phyloP scores from a whole-genome alignment of 1,140 invertebrate species.

The Atta texana region DNA sequence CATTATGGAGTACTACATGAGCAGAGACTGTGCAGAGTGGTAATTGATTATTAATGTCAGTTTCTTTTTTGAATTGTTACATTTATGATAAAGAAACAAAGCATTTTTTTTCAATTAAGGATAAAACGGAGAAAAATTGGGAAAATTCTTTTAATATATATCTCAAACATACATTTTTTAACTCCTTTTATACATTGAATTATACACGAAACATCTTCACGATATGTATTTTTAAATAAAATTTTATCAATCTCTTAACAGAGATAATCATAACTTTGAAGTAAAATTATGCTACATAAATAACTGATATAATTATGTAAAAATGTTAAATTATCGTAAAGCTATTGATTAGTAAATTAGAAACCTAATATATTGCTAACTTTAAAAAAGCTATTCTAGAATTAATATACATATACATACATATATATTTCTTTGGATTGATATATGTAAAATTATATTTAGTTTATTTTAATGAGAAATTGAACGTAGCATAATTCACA shows the following conservation, averaged over 20 bases:
- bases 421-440: slow-evolving; percentile 2
- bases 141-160: slow-evolving; percentile 66
- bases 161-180: slow-evolving; percentile 20
- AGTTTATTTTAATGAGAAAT: slow-evolving; percentile 3
- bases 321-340: not conserved
- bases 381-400: slow-evolving; percentile 20
- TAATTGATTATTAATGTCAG: slow-evolving; percentile 66
- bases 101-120: slow-evolving; percentile 70
- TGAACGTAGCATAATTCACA: slow-evolving; percentile 8
- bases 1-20: slow-evolving; percentile 72
- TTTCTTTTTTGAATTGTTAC: not conserved
- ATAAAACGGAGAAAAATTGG: slow-evolving; percentile 68
- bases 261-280: slow-evolving; percentile 30
- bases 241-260: slow-evolving; percentile 20
- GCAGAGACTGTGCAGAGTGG: slow-evolving; percentile 73
- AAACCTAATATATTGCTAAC: slow-evolving; percentile 20
- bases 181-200: slow-evolving; percentile 60
- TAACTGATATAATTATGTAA: slow-evolving; percentile 25
- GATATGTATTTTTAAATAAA: slow-evolving; percentile 24
- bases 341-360: slow-evolving; percentile 36
- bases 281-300: slow-evolving; percentile 18
- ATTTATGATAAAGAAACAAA: slow-evolving; percentile 71
- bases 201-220: slow-evolving; percentile 12
- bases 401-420: not conserved
- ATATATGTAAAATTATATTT: slow-evolving; percentile 16